phyloP scores from a whole-genome alignment of 2,888 invertebrate species.

The Drosophila kanekoi region DNA sequence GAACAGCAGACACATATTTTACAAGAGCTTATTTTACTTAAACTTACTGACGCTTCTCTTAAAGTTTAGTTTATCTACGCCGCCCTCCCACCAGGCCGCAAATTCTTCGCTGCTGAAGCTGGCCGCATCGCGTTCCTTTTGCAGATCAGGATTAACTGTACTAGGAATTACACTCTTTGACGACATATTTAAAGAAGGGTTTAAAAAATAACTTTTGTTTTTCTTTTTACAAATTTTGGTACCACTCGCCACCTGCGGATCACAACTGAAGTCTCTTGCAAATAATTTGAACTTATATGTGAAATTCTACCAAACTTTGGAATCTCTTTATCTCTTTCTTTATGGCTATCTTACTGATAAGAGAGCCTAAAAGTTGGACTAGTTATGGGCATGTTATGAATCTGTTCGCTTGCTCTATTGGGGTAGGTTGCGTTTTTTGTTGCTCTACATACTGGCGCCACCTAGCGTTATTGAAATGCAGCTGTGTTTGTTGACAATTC shows the following conservation, averaged over 20 bases:
- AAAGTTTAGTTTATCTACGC: constrained; percentile 86
- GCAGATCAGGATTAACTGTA: constrained; percentile 89
- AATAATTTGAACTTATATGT: neutral
- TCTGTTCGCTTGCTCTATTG: neutral
- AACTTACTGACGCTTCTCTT: constrained; percentile 63
- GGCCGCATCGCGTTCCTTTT: constrained; percentile 89
- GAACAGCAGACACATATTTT: no score
- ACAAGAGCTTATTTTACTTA: neutral
- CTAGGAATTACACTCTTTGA: constrained; percentile 57
- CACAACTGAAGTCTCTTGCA: constrained; percentile 22
- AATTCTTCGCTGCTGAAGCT: constrained; percentile 90
- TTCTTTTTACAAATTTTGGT: neutral
- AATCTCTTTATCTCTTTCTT: neutral
- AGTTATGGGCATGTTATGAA: no score
- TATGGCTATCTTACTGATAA: neutral
- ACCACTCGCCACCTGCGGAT: constrained; percentile 17
- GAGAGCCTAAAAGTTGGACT: neutral
- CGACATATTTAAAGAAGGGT: constrained; percentile 40
- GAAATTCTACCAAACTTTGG: neutral
- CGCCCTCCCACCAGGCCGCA: constrained; percentile 91
- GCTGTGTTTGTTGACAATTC: neutral
- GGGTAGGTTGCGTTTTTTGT: neutral
- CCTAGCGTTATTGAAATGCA: neutral
- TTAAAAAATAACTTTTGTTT: no score
- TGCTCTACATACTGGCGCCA: constrained; percentile 1